Conservation (phyloP, 2,888 invertebrate species). For the Acheta domesticus region DNA sequence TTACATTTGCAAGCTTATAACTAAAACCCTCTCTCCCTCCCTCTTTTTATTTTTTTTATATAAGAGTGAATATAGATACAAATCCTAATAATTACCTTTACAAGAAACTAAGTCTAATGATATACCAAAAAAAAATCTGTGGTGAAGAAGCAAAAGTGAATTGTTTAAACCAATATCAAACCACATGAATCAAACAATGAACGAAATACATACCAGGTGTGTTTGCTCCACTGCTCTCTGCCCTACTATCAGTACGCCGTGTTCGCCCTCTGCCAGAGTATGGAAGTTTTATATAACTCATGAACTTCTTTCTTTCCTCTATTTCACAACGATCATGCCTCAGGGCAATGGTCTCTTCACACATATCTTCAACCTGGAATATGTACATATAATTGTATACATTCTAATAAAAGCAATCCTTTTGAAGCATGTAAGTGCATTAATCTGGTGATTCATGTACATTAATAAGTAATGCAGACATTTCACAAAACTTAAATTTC, state of each 20-base stretch:
- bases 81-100: no score
- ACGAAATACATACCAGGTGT: constrained; percentile 54
- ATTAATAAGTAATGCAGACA: no score
- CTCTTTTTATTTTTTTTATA: no score
- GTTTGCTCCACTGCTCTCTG: constrained; percentile 67
- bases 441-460: neutral
- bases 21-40: no score
- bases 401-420: constrained; percentile 37
- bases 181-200: no score
- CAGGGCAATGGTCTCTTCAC: constrained; percentile 65
- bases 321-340: constrained; percentile 76
- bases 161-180: neutral
- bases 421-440: constrained; percentile 26
- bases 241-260: constrained; percentile 64
- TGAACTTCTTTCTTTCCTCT: constrained; percentile 76
- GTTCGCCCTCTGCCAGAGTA: constrained; percentile 49
- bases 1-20: no score
- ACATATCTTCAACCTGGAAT: constrained; percentile 68
- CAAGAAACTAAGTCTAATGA: neutral
- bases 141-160: neutral
- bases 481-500: neutral
- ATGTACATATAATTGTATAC: no score
- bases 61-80: no score
- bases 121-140: neutral
- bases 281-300: constrained; percentile 54